Conservation (phyloP, 2,797 vertebrate genomes). For the Sebastes elongatus region DNA sequence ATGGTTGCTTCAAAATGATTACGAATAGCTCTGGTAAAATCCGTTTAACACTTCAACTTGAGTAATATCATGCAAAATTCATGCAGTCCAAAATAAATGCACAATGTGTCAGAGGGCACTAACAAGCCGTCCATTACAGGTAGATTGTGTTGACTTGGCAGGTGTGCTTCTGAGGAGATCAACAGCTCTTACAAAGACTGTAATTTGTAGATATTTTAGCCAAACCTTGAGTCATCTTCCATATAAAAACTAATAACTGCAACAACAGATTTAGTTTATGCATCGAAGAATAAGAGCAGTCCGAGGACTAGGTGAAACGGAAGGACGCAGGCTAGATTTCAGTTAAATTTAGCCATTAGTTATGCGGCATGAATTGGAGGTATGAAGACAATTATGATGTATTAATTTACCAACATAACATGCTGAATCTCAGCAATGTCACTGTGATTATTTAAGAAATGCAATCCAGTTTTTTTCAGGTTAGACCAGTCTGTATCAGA, state of each 20-base stretch:
- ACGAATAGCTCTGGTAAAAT: background rate
- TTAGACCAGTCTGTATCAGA: background rate
- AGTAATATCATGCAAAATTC: constrained; percentile 30
- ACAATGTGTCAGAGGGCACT: constrained; percentile 30
- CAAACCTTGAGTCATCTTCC: constrained; percentile 8
- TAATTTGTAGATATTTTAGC: constrained; percentile 37
- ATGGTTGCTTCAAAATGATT: background rate
- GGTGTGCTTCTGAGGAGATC: constrained; percentile 24
- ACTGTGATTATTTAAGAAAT: background rate
- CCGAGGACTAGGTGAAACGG: background rate
- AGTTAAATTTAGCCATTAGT: background rate
- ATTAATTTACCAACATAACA: background rate
- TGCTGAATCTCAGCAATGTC: background rate
- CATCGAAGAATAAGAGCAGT: background rate
- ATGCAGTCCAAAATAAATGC: constrained; percentile 28
- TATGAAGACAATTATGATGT: background rate
- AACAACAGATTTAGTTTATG: background rate
- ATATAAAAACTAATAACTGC: background rate
- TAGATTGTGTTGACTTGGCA: constrained; percentile 33
- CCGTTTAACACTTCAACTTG: constrained; percentile 22
- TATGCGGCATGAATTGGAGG: background rate
- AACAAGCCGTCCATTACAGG: constrained; percentile 40
- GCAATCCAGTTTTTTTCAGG: background rate
- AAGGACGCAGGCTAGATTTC: background rate
- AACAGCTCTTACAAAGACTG: constrained; percentile 32